Evolutionary conservation across 1,140 invertebrate species (phyloP).

Genomic region (Acyrthosiphon pisum): DNA sequence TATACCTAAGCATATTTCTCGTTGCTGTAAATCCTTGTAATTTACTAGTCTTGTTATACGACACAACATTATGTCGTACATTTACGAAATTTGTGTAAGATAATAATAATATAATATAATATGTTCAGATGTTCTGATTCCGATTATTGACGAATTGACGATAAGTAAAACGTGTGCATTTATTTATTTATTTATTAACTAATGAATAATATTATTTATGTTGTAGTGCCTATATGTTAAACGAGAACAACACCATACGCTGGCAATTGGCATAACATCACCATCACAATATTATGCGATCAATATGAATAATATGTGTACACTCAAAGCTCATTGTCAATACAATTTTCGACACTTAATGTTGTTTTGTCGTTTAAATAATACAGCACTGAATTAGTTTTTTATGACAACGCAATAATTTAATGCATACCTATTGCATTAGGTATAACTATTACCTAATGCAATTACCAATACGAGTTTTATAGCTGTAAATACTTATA

Average conservation of each 20-base stretch:
- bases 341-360: background rate
- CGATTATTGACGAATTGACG: background rate
- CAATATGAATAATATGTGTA: background rate
- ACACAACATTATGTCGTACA: background rate
- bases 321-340: background rate
- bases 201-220: background rate
- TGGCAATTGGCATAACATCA: background rate
- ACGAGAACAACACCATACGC: background rate
- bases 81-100: background rate
- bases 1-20: too few species aligned
- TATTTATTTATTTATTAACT: background rate
- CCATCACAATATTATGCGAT: background rate
- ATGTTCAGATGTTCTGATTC: background rate
- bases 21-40: background rate
- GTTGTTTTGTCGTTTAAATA: background rate
- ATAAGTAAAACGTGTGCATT: background rate
- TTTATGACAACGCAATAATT: background rate
- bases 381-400: background rate
- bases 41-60: background rate
- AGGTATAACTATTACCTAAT: background rate
- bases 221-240: background rate
- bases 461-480: background rate
- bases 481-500: background rate
- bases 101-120: too few species aligned
- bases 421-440: background rate